Conservation (phyloP, 1,140 invertebrate species). For the Nephotettix cincticeps region DNA sequence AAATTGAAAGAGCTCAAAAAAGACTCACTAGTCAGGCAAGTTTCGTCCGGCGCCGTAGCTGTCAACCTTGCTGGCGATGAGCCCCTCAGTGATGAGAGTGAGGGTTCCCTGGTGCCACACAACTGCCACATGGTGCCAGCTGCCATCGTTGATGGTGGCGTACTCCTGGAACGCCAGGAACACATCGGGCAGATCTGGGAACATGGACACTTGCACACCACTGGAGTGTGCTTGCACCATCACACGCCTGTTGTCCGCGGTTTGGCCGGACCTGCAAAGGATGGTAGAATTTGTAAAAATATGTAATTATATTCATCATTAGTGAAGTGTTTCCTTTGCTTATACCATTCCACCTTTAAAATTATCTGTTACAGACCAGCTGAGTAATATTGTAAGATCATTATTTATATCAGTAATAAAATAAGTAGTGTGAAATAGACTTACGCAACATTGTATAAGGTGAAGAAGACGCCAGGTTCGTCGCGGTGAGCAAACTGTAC, state of each 20-base stretch:
- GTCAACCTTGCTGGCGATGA: constrained; percentile 87
- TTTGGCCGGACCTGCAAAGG: constrained; percentile 67
- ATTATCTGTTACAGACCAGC: no score
- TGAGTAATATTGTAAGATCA: no score
- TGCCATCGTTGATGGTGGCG: constrained; percentile 91
- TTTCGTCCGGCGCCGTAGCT: constrained; percentile 76
- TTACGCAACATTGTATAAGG: constrained; percentile 82
- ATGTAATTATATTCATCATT: no score
- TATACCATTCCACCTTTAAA: no score
- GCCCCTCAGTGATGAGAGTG: constrained; percentile 86
- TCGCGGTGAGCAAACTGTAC: constrained; percentile 90
- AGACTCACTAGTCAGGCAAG: constrained; percentile 79
- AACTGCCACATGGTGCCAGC: constrained; percentile 95
- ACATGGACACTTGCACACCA: constrained; percentile 85
- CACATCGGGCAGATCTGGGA: constrained; percentile 85
- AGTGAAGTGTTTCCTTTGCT: no score
- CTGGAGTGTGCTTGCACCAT: constrained; percentile 88
- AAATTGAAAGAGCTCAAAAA: no score
- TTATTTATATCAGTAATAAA: no score
- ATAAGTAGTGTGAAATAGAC: no score
- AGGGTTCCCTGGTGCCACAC: constrained; percentile 89
- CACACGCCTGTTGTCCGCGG: constrained; percentile 72
- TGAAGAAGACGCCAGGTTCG: constrained; percentile 91
- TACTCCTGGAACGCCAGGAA: constrained; percentile 88
- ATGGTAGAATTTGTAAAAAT: no score